Evolutionary conservation across 2,113 vertebrate species (phyloP), one percentile per base, ranked within the genome.

Genomic region (Aleadryas rufinucha): DNA sequence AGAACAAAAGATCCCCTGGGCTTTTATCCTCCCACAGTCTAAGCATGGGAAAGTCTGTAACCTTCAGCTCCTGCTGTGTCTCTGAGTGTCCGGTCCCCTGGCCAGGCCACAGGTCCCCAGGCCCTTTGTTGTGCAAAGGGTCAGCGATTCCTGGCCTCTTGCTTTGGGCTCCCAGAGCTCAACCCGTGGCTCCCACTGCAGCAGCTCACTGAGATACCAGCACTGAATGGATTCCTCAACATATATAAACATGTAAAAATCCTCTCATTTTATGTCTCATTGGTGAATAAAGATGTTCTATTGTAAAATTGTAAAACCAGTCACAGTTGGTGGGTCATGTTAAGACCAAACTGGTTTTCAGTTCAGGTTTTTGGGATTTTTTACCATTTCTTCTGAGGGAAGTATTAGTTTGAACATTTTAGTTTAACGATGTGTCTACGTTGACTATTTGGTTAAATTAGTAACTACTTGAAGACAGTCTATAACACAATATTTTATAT

Each of bases 171-270:
- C 66, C 31, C 56, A 61, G 31, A 52, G 4, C 56, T 71, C 33
- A 26, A 0, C 31, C 45, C 42, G 24, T 0, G 0, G 15, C 16
- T 82, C 4, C 19, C 8, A 20, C 45, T 30, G 45, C 31, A 10
- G 31, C 26, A 3, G 56, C 31, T 52, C 19, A 31, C 10, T 1
- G 1, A 35, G 28, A 28, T 5, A 49, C 16, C 3, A 0, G 13
- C 50, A n/a, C 24, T 30, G 50, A 47, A 35, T 6, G 12, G 35
- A 30, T 49, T 30, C 10, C 13, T 75, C 23, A 85, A 17, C 18
- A 18, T 39, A 30, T 8, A 19, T 8, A 68, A 16, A 59, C 3
- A 13, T 35, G 22, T 75, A 13, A 50, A 87, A 84, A 41, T 44
- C 44, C 49, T 88, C 30, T 65, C 26, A 30, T 33, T 19, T 2